Percentiles rank a stretch among this genome's conserved stretches.
phyloP scores from a whole-genome alignment of 2,888 invertebrate genomes.

The Noctuana brunneofusca region DNA sequence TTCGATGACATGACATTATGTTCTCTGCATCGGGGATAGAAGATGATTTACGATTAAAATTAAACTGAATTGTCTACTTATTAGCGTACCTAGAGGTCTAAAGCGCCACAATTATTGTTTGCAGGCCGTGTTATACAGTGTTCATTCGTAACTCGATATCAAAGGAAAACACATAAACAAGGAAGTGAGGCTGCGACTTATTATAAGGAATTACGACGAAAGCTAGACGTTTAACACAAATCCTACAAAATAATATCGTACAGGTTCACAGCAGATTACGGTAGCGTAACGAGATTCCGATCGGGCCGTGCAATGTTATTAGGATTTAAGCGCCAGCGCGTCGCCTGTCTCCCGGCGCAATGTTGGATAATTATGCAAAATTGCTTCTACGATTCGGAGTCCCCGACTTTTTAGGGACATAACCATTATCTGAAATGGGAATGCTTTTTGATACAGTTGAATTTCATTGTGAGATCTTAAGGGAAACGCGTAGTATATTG shows the following conservation, averaged over 20 bases:
- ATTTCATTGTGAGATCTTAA: slow-evolving; percentile 75
- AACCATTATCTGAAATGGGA: slow-evolving; percentile 79
- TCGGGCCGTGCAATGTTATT: slow-evolving; percentile 73
- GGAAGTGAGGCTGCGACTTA: slow-evolving; percentile 8
- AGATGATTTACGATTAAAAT: not conserved
- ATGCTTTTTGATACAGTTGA: slow-evolving; percentile 78
- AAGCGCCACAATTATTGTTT: not conserved
- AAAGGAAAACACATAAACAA: not conserved
- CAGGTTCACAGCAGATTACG: slow-evolving; percentile 70
- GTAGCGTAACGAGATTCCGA: slow-evolving; percentile 76
- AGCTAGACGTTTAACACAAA: slow-evolving; percentile 31
- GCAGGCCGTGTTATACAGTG: not conserved
- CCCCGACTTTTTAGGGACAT: slow-evolving; percentile 78
- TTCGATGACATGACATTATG: slow-evolving; percentile 1
- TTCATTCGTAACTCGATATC: not conserved
- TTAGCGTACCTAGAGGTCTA: not conserved
- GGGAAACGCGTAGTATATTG: slow-evolving; percentile 60
- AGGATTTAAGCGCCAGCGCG: slow-evolving; percentile 73
- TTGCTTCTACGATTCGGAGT: slow-evolving; percentile 77
- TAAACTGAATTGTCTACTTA: too few relatives aligned
- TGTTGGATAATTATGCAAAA: slow-evolving; percentile 80
- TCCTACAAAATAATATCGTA: slow-evolving; percentile 59
- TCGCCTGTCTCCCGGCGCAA: slow-evolving; percentile 64
- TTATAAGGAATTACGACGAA: slow-evolving; percentile 15
- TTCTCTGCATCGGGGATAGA: not conserved